Conservation (phyloP, 2,113 vertebrate genomes). For the Chloropsis cyanopogon region DNA sequence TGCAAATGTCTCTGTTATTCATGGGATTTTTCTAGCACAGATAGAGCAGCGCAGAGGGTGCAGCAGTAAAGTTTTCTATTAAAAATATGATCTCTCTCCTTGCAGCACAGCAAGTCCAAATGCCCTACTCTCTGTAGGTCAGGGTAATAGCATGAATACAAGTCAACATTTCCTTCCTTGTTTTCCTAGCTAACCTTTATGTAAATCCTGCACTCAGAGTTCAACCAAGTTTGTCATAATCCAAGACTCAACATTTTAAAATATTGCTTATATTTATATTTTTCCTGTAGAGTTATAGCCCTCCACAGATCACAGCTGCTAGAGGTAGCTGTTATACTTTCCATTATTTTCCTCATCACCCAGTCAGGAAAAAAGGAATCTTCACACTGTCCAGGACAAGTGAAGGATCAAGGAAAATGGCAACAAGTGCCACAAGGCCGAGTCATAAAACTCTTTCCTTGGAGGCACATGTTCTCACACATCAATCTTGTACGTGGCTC, state of each 20-base stretch:
- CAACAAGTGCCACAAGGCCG: fast-evolving
- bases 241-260: not conserved
- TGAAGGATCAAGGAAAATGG: not conserved
- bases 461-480: not conserved
- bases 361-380: not conserved
- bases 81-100: not conserved
- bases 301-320: not conserved
- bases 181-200: not conserved
- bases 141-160: not conserved
- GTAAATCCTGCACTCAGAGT: not conserved
- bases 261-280: not conserved
- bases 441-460: not conserved
- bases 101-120: not conserved
- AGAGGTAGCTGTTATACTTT: not conserved
- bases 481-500: not conserved
- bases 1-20: not conserved
- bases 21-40: not conserved
- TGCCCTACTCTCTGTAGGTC: not conserved
- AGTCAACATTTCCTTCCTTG: not conserved
- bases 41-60: not conserved
- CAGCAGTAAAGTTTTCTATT: not conserved
- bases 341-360: not conserved
- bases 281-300: not conserved
- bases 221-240: not conserved
- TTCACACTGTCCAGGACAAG: not conserved